These are phyloP conservation scores for Acrossocheilus wenchowensis DNA, from an alignment of 2,797 vertebrate species.

Conservation along the genomic window DNA sequence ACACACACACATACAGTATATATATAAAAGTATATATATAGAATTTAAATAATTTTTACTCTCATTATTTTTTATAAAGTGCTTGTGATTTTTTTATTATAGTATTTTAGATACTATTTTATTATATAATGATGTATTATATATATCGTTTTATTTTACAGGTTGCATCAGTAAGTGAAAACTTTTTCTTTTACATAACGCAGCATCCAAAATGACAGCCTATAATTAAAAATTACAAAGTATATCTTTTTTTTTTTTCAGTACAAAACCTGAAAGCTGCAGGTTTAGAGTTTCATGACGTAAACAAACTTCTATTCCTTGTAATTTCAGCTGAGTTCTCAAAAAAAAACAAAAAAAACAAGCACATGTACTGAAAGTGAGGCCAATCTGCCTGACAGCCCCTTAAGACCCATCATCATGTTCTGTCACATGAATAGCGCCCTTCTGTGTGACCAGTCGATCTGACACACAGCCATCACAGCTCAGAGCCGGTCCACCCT, in stretches of 20 bases:
- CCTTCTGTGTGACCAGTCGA: constrained; percentile 24
- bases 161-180: too few relatives aligned
- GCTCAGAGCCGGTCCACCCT: neutral
- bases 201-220: neutral
- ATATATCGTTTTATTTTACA: too few relatives aligned
- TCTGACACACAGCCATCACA: neutral
- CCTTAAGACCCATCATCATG: constrained; percentile 48
- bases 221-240: neutral
- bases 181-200: too few relatives aligned
- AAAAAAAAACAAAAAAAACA: neutral
- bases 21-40: too few relatives aligned
- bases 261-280: neutral
- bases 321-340: neutral
- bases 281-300: neutral
- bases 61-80: too few relatives aligned
- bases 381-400: constrained; percentile 47
- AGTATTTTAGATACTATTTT: too few relatives aligned
- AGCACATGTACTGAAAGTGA: neutral
- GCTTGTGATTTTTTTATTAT: too few relatives aligned
- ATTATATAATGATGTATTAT: too few relatives aligned
- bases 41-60: too few relatives aligned
- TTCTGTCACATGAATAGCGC: constrained; percentile 45
- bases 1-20: too few relatives aligned
- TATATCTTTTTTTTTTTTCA: too few relatives aligned
- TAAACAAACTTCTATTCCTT: neutral